These are phyloP conservation scores for Grammomys surdaster DNA, from an alignment of 2,113 vertebrate species.

Conservation along the genomic window DNA sequence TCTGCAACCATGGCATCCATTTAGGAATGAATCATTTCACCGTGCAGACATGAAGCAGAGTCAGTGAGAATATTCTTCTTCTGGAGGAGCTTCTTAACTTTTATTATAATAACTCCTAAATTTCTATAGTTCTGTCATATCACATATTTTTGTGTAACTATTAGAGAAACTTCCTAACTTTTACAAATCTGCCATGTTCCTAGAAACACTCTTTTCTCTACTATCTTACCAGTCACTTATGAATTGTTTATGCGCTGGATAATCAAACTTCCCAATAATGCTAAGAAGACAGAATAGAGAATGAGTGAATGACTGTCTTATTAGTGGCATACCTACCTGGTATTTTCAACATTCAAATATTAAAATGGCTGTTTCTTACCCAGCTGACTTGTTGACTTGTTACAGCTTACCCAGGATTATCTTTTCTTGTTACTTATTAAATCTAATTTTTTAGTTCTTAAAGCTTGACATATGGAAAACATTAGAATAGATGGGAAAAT, in stretches of 20 bases:
- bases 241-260: not conserved
- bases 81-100: not conserved
- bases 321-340: not conserved
- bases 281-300: not conserved
- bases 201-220: not conserved
- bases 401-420: not conserved
- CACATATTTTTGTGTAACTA: not conserved
- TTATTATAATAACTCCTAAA: not conserved
- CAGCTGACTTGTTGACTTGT: not conserved
- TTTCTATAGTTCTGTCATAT: not conserved
- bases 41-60: not conserved
- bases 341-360: not conserved
- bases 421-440: not conserved
- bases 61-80: not conserved
- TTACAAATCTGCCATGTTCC: not conserved
- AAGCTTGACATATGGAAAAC: not conserved
- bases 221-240: not conserved
- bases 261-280: not conserved
- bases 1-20: not conserved
- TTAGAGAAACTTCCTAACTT: not conserved
- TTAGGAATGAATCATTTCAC: not conserved
- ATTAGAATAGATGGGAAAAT: not conserved
- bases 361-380: not conserved
- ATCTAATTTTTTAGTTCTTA: not conserved
- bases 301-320: accelerated